These are phyloP conservation scores for Nicator chloris DNA, from an alignment of 2,113 vertebrate genomes.

Conservation along the genomic window DNA sequence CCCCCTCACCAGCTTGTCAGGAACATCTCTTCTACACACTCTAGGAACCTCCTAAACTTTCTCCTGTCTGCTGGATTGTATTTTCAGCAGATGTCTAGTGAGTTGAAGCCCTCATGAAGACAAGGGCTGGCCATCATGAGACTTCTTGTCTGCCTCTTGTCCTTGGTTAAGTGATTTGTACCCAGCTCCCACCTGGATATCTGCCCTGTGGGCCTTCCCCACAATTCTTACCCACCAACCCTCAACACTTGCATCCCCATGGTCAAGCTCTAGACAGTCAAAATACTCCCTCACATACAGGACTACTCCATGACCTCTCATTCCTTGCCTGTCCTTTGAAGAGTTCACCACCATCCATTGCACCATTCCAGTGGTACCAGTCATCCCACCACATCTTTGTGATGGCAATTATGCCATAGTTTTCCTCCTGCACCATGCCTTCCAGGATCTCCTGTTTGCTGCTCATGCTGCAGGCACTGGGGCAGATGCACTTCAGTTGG, in stretches of 20 bases:
- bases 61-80: neutral
- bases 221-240: neutral
- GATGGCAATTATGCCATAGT: neutral
- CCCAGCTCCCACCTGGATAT: neutral
- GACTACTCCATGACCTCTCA: neutral
- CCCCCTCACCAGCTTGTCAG: neutral
- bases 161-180: neutral
- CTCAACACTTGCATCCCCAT: accelerated
- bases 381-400: neutral
- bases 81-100: neutral
- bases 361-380: neutral
- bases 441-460: neutral
- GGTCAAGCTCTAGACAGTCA: neutral
- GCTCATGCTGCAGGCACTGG: neutral
- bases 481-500: neutral
- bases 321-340: neutral
- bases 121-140: neutral
- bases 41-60: neutral
- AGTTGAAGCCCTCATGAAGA: neutral
- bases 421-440: neutral
- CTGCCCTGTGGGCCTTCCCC: neutral
- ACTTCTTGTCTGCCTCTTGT: neutral
- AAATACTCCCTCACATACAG: neutral
- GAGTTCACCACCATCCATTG: neutral
- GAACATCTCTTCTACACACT: neutral